These are phyloP conservation scores for Spodoptera frugiperda DNA, from an alignment of 1,140 invertebrate species.

Conservation along the genomic window DNA sequence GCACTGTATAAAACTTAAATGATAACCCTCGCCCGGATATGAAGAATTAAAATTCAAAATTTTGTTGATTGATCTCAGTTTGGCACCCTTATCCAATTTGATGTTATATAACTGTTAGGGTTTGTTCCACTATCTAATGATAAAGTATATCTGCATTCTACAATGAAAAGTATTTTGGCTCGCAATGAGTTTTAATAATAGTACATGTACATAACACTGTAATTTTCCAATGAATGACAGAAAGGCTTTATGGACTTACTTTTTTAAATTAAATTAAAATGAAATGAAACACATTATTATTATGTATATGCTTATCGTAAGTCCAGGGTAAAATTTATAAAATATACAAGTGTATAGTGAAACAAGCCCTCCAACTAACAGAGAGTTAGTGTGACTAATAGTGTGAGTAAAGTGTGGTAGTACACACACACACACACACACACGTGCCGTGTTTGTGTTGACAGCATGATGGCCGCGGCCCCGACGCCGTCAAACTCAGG, in stretches of 20 bases:
- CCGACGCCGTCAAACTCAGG: slow-evolving; percentile 52
- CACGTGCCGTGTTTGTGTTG: slow-evolving; percentile 69
- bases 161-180: no score
- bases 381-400: slow-evolving; percentile 43
- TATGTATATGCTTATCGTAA: no score
- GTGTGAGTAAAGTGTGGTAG: slow-evolving; percentile 55
- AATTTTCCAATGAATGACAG: no score
- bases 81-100: slow-evolving; percentile 19
- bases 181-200: no score
- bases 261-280: no score
- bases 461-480: slow-evolving; percentile 76
- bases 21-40: neutral
- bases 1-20: neutral
- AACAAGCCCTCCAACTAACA: neutral
- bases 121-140: neutral
- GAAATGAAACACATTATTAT: no score
- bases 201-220: no score
- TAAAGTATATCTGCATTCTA: no score
- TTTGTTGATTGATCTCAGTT: slow-evolving; percentile 15
- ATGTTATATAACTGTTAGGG: slow-evolving; percentile 24
- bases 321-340: no score
- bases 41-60: neutral
- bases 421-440: slow-evolving; percentile 63
- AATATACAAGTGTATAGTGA: slow-evolving; percentile 17
- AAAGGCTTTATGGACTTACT: no score